These are phyloP conservation scores for Squalus acanthias DNA, from an alignment of 2,797 vertebrate species.

Conservation along the genomic window DNA sequence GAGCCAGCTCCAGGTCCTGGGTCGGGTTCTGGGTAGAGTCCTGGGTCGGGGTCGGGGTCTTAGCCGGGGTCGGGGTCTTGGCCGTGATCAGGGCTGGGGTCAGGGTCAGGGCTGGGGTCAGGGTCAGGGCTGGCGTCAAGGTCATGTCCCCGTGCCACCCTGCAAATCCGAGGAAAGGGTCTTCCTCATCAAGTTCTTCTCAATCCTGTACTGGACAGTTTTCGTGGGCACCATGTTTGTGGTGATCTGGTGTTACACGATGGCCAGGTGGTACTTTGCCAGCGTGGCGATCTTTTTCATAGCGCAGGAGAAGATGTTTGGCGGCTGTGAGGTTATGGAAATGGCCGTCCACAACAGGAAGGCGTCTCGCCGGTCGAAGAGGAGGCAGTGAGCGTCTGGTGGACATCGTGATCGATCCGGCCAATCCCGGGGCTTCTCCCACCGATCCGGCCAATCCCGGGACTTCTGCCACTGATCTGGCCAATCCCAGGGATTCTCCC, in stretches of 20 bases:
- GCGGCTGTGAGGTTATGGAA: slow-evolving; percentile 88
- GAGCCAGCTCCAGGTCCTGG: too few relatives aligned
- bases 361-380: slow-evolving; percentile 42
- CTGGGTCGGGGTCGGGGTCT: too few relatives aligned
- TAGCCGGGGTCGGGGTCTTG: too few relatives aligned
- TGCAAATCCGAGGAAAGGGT: slow-evolving; percentile 89
- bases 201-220: slow-evolving; percentile 80
- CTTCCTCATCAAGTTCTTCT: slow-evolving; percentile 70
- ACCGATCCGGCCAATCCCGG: too few relatives aligned
- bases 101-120: not conserved
- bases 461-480: too few relatives aligned
- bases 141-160: slow-evolving; percentile 61
- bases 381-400: not conserved
- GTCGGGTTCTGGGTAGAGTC: too few relatives aligned
- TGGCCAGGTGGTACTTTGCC: slow-evolving; percentile 70
- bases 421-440: not conserved
- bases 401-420: not conserved
- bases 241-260: slow-evolving; percentile 69
- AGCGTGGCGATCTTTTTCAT: slow-evolving; percentile 63
- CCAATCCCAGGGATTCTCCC: too few relatives aligned
- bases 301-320: slow-evolving; percentile 73
- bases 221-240: slow-evolving; percentile 66
- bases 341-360: slow-evolving; percentile 72
- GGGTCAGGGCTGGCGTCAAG: rapidly evolving
- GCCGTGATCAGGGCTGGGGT: too few relatives aligned